Evolutionary conservation across 35 echinoderm and acorn worm species (phyloP), one percentile per base, ranked within the genome.

Genomic region (Anneissia japonica): DNA sequence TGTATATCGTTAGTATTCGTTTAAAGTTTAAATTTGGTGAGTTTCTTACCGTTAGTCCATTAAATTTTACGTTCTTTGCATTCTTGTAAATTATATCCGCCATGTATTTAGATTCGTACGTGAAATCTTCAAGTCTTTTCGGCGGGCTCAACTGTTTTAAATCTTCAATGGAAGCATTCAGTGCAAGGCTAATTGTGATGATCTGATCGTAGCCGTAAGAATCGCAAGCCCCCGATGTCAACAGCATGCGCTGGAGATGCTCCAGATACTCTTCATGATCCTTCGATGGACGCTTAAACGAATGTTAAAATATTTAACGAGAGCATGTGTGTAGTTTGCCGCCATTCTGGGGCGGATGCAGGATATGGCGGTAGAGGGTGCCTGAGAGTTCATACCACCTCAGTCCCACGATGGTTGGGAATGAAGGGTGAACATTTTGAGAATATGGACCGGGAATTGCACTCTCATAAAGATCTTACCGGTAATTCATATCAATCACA

Each of bases 131-230:
- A 16, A 93, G 86, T 31, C 38, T 39, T 26, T 5, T 37, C 6
- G 82, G 76, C 7, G 91, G 91, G 7, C 81, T 46, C 72, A 79
- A 74, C 17, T 84, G 33, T 0, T 81, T 74, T 9, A 93, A 36
- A 26, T 82, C 46, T 4, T 77, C 30, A 31, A 74, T 81, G 10
- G 91, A 93, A 28, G 79, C 43, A 81, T 93, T 93, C 12, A 93
- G 74, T 32, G 91, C 91, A 28, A 93, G 37, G n/a, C 81, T 87
- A 38, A 89, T 89, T 35, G 86, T 81, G 3, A 93, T 85, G 37
- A 93, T 93, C 77, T 88, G 86, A 74, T 93, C 91, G 45, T 93
- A 93, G 0, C 80, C 91, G 36, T 92, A 92, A 13, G 85, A 82
- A 36, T 87, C 91, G 37, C 86, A 92, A 19, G 85, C 91, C 23